A percentile compares a stretch with the other conserved stretches of the same genome.
Conservation (phyloP, 1,140 invertebrate species). For the Aphaenogaster rudis region DNA sequence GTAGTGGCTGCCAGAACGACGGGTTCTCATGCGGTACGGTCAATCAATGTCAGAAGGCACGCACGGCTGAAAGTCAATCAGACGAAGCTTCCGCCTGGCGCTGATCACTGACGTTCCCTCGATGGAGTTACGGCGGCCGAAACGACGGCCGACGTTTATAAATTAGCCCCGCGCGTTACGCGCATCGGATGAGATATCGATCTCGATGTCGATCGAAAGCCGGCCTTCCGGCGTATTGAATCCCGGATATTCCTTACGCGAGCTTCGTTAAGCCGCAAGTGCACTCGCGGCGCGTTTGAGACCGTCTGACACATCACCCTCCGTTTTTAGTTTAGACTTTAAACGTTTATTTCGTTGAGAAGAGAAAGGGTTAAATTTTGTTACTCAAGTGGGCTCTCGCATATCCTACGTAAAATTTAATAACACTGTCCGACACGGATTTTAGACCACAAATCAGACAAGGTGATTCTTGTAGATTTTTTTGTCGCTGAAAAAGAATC, state of each 20-base stretch:
- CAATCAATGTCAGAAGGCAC: constrained; percentile 77
- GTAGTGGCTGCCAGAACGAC: constrained; percentile 27
- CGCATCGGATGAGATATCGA: constrained; percentile 29
- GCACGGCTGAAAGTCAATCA: constrained; percentile 78
- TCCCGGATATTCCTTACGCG: background rate
- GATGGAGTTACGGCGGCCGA: constrained; percentile 38
- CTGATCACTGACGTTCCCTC: constrained; percentile 42
- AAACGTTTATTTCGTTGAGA: background rate
- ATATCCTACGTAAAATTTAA: background rate
- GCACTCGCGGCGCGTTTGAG: background rate
- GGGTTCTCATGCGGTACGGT: constrained; percentile 47
- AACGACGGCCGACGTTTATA: constrained; percentile 43
- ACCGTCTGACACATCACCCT: background rate
- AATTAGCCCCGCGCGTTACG: constrained; percentile 7
- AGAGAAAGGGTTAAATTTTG: background rate
- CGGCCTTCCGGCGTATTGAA: constrained; percentile 9
- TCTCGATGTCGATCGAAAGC: constrained; percentile 28
- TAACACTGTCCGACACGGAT: too few species aligned
- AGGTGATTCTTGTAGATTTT: too few species aligned
- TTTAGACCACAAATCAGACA: too few species aligned
- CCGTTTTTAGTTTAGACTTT: background rate
- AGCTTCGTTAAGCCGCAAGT: constrained; percentile 5
- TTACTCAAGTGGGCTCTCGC: background rate
- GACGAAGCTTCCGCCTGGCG: constrained; percentile 69
- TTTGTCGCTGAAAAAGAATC: too few species aligned